Conservation (phyloP, 2,113 vertebrate species). For the Heloderma charlesbogerti region DNA sequence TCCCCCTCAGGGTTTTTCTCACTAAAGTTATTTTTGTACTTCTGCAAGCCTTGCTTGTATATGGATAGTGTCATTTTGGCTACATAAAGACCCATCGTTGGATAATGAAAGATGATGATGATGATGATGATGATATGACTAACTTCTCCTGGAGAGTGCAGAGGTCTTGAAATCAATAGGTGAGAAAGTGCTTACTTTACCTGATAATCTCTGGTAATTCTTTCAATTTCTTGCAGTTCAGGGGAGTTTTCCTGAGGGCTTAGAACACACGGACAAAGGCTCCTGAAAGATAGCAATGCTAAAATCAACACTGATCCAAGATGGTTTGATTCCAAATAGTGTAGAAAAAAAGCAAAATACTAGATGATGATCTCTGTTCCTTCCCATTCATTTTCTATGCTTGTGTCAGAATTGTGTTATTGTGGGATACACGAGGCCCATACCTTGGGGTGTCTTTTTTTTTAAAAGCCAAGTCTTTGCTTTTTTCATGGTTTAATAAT, state of each 20-base stretch:
- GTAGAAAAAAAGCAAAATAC: not conserved
- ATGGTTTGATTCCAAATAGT: not conserved
- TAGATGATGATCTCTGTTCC: not conserved
- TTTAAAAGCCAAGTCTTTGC: not conserved
- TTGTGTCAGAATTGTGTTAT: not conserved
- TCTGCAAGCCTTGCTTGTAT: not conserved
- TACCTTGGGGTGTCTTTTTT: not conserved
- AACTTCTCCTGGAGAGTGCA: not conserved
- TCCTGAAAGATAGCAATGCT: conserved; percentile 73
- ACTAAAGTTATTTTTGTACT: not conserved
- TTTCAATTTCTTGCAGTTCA: conserved; percentile 82
- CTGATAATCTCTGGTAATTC: conserved; percentile 89
- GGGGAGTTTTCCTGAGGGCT: conserved; percentile 75
- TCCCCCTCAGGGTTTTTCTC: not conserved
- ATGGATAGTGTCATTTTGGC: not conserved
- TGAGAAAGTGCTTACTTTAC: conserved; percentile 65
- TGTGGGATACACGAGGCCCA: not conserved
- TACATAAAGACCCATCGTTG: not conserved
- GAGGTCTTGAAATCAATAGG: not conserved
- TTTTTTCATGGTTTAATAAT: not conserved
- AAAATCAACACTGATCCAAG: conserved; percentile 39
- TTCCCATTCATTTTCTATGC: not conserved
- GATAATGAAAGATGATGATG: not conserved
- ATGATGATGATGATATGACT: not conserved
- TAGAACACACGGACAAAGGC: conserved; percentile 84